Evolutionary conservation across 2,888 invertebrate species (phyloP).

Genomic region (Cheilosia soror): DNA sequence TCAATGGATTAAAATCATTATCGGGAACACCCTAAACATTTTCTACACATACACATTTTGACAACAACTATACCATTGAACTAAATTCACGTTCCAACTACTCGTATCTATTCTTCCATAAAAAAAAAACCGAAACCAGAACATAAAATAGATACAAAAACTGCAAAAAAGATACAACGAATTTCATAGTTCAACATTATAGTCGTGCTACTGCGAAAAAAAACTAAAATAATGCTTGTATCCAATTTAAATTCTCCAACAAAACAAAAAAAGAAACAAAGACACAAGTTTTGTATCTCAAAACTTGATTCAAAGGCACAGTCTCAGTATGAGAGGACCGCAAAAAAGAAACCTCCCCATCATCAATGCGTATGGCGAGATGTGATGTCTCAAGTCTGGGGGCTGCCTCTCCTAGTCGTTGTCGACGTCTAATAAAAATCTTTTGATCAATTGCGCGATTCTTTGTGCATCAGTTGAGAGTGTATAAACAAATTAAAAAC

Average conservation of each 20-base stretch:
- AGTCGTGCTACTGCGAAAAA: background rate
- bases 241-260: slow-evolving; percentile 65
- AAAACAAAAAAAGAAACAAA: slow-evolving; percentile 24
- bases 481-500: slow-evolving; percentile 73
- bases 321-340: slow-evolving; percentile 35
- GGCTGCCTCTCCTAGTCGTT: slow-evolving; percentile 12
- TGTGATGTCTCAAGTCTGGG: background rate
- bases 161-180: slow-evolving; percentile 10
- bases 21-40: too few relatives aligned
- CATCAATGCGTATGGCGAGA: slow-evolving; percentile 9
- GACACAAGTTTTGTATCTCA: slow-evolving; percentile 51
- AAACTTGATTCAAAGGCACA: slow-evolving; percentile 70
- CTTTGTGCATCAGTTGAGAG: slow-evolving; percentile 69
- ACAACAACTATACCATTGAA: slow-evolving; percentile 16
- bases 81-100: slow-evolving; percentile 15
- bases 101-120: background rate
- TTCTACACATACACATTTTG: slow-evolving; percentile 1
- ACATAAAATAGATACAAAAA: background rate
- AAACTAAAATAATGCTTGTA: slow-evolving; percentile 24
- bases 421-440: slow-evolving; percentile 68
- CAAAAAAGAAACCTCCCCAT: slow-evolving; percentile 35
- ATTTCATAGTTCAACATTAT: slow-evolving; percentile 7
- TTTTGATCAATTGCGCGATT: slow-evolving; percentile 73
- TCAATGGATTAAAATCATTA: background rate
- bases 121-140: background rate